Evolutionary conservation across 2,888 invertebrate species (phyloP).

Genomic region (Spodoptera picta): DNA sequence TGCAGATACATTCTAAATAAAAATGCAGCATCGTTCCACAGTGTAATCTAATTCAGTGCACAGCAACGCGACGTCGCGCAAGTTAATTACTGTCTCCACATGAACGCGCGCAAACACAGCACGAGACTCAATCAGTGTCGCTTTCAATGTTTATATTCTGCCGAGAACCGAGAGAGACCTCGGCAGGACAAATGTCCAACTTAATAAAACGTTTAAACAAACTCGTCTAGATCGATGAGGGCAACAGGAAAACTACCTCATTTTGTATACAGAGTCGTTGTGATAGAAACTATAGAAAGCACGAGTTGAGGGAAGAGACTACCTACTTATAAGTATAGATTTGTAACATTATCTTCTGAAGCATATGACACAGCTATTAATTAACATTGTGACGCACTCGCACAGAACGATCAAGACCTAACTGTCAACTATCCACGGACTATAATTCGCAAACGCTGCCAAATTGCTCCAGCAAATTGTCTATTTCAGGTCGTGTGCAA

Average conservation of each 20-base stretch:
- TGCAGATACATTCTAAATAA: constrained; percentile 38
- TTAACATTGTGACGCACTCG: constrained; percentile 30
- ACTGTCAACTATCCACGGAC: not conserved
- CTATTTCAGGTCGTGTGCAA: constrained; percentile 14
- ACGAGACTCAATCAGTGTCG: constrained; percentile 50
- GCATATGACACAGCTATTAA: constrained; percentile 16
- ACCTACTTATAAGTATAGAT: no score
- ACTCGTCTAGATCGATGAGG: not conserved
- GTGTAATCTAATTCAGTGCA: constrained; percentile 46
- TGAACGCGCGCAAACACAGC: constrained; percentile 27
- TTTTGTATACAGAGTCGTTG: no score
- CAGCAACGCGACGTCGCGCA: constrained; percentile 39
- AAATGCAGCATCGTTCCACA: constrained; percentile 32
- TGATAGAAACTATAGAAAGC: no score
- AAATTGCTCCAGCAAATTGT: constrained; percentile 29
- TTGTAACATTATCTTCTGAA: not conserved
- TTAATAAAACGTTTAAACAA: constrained; percentile 3
- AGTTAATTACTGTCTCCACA: constrained; percentile 47
- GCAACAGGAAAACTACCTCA: not conserved
- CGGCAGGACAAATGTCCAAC: constrained; percentile 3
- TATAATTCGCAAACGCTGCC: constrained; percentile 25
- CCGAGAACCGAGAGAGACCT: constrained; percentile 5
- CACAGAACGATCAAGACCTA: constrained; percentile 15
- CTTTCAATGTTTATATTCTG: constrained; percentile 42
- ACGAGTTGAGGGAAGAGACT: no score